A percentile compares a stretch with the other conserved stretches of the same genome.
phyloP scores from a whole-genome alignment of 2,888 invertebrate species.

The Hirtodrosophila cameraria region DNA sequence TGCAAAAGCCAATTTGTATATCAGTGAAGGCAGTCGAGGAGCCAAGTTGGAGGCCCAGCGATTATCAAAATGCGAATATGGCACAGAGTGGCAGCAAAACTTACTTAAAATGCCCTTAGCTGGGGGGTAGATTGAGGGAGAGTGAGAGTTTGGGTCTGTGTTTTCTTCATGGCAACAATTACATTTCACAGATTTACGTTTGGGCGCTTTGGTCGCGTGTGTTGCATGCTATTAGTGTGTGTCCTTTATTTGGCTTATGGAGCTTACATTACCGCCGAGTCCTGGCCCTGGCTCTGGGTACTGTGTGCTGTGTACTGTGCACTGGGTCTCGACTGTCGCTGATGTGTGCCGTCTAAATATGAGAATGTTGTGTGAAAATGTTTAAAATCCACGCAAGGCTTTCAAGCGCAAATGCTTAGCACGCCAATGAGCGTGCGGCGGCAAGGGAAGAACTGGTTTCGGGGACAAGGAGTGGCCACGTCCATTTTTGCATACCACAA shows the following conservation, averaged over 20 bases:
- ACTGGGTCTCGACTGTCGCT: conserved; percentile 50
- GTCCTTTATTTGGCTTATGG: conserved; percentile 79
- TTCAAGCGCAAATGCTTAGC: conserved; percentile 74
- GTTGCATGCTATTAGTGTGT: conserved; percentile 74
- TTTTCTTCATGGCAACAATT: conserved; percentile 79
- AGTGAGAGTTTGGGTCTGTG: conserved; percentile 15
- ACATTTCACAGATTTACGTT: conserved; percentile 79
- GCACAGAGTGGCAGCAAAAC: conserved; percentile 62
- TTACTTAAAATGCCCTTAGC: conserved; percentile 77
- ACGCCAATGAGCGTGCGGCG: conserved; percentile 59
- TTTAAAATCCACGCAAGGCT: conserved; percentile 79
- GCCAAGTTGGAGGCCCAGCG: conserved; percentile 44
- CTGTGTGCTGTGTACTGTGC: not conserved
- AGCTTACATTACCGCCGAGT: conserved; percentile 75
- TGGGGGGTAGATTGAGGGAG: not conserved
- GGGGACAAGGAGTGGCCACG: conserved; percentile 40
- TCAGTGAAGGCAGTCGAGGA: conserved; percentile 53
- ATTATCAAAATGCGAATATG: conserved; percentile 77
- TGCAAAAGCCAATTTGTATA: conserved; percentile 76
- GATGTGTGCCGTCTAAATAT: conserved; percentile 79
- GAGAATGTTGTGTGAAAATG: conserved; percentile 79
- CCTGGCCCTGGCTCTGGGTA: not conserved
- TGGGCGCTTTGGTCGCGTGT: conserved; percentile 71
- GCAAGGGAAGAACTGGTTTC: not conserved
- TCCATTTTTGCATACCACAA: conserved; percentile 73